Evolutionary conservation across 1,140 invertebrate species (phyloP).

Genomic region (Gryllus bimaculatus): DNA sequence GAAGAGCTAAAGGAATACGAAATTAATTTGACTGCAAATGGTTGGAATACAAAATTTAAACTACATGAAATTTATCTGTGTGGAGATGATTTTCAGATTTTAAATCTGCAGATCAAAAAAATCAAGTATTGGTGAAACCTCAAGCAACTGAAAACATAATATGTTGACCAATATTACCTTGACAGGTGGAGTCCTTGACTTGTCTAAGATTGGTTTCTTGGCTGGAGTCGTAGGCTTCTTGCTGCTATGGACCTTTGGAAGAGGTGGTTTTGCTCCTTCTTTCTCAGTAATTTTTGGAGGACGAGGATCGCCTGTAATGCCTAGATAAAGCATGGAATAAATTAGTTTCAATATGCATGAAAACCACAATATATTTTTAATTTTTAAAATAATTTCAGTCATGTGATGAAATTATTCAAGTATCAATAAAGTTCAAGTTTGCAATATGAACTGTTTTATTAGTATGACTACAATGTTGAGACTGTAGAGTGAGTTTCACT

Average conservation of each 20-base stretch:
- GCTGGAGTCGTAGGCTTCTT: slow-evolving; percentile 31
- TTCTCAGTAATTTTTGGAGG: slow-evolving; percentile 9
- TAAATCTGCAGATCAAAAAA: not conserved
- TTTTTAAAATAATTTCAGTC: too few relatives aligned
- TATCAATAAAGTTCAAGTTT: too few relatives aligned
- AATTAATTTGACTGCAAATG: too few relatives aligned
- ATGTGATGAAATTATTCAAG: too few relatives aligned
- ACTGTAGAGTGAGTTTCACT: too few relatives aligned
- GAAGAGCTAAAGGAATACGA: too few relatives aligned
- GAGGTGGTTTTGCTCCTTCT: slow-evolving; percentile 20
- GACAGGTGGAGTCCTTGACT: slow-evolving; percentile 30
- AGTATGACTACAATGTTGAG: too few relatives aligned
- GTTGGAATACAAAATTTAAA: too few relatives aligned
- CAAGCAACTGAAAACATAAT: not conserved
- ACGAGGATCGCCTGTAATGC: slow-evolving; percentile 15
- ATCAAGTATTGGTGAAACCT: too few relatives aligned
- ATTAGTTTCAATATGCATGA: too few relatives aligned
- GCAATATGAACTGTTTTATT: too few relatives aligned
- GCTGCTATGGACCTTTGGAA: slow-evolving; percentile 25
- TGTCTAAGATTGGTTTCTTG: slow-evolving; percentile 35
- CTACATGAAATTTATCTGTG: not conserved
- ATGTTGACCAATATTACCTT: slow-evolving; percentile 25
- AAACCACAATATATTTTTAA: too few relatives aligned
- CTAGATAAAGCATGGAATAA: not conserved
- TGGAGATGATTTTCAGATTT: not conserved